These are phyloP conservation scores for Coenonympha arcania DNA, from an alignment of 2,888 invertebrate genomes.

Conservation along the genomic window DNA sequence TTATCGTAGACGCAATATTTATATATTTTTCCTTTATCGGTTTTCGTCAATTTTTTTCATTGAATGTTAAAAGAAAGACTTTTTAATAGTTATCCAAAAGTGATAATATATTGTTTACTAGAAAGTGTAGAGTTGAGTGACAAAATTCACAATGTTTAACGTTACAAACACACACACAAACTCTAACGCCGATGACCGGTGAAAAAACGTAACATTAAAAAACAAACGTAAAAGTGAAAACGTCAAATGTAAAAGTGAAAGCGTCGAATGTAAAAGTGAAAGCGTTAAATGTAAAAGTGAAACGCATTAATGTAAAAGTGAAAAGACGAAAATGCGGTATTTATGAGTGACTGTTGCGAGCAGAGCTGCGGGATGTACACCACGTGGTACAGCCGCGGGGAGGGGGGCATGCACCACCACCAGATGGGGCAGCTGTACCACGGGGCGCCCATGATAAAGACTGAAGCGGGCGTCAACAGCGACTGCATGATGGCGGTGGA, in stretches of 20 bases:
- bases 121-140: too few relatives aligned
- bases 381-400: constrained; percentile 72
- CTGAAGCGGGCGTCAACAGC: constrained; percentile 75
- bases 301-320: constrained; percentile 1
- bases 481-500: constrained; percentile 80
- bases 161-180: too few relatives aligned
- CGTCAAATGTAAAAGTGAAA: too few relatives aligned
- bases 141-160: too few relatives aligned
- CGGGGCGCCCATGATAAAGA: constrained; percentile 75
- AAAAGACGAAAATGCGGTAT: constrained; percentile 47
- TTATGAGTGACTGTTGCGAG: constrained; percentile 66
- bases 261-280: too few relatives aligned
- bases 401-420: constrained; percentile 69
- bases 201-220: too few relatives aligned
- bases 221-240: too few relatives aligned
- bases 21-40: not conserved
- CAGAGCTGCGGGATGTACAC: constrained; percentile 68
- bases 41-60: not conserved
- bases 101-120: too few relatives aligned
- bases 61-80: not conserved
- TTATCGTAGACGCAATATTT: not conserved
- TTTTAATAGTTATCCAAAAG: too few relatives aligned
- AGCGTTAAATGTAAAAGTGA: too few relatives aligned
- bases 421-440: constrained; percentile 73
- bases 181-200: too few relatives aligned